Conservation (phyloP, 2,113 vertebrate genomes). For the Puntigrus tetrazona region DNA sequence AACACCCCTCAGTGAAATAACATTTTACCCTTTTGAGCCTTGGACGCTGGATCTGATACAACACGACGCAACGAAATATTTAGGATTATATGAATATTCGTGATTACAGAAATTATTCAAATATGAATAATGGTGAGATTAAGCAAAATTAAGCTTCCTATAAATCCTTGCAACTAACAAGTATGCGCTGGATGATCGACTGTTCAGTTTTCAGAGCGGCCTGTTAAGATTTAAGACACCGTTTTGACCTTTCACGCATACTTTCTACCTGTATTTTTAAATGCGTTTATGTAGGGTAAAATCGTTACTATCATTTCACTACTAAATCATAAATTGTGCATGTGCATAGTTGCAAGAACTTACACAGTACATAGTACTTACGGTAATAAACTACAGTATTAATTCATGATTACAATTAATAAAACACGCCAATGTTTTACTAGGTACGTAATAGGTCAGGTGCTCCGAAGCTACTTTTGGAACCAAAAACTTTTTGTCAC, state of each 20-base stretch:
- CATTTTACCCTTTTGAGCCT: background rate
- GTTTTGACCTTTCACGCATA: background rate
- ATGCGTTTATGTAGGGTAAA: background rate
- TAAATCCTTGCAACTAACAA: constrained; percentile 28
- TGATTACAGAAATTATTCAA: constrained; percentile 30
- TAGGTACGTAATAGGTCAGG: background rate
- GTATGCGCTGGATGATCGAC: background rate
- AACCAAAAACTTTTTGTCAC: constrained; percentile 20
- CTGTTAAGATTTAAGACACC: background rate
- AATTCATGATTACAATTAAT: constrained; percentile 24
- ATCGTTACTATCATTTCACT: background rate
- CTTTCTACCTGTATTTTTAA: background rate
- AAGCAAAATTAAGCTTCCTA: constrained; percentile 12
- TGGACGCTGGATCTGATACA: background rate
- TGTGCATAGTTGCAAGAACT: constrained; percentile 35
- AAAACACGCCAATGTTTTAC: constrained; percentile 25
- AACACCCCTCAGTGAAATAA: constrained; percentile 53
- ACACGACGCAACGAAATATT: background rate
- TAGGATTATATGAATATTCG: constrained; percentile 24
- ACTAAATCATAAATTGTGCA: constrained; percentile 8
- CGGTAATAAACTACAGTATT: constrained; percentile 26
- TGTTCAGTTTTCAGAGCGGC: background rate
- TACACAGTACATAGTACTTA: constrained; percentile 59
- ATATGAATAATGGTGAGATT: constrained; percentile 24
- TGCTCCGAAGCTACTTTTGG: background rate